Evolutionary conservation across 2,113 vertebrate genomes (phyloP).

Genomic region (Brachionichthys hirsutus): DNA sequence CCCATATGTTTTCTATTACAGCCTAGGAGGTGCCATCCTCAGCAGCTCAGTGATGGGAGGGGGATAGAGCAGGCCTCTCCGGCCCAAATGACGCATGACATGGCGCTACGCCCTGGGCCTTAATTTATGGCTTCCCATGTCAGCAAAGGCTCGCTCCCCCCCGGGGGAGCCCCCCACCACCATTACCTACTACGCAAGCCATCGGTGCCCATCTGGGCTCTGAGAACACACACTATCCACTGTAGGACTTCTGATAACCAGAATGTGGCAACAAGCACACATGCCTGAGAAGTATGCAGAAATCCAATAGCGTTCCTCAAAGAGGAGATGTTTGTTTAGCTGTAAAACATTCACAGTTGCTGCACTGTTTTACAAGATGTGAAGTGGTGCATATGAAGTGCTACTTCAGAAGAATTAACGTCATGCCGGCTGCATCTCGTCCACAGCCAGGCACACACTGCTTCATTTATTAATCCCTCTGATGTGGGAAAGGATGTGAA

Average conservation of each 20-base stretch:
- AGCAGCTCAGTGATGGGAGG: conserved; percentile 61
- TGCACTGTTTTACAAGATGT: conserved; percentile 44
- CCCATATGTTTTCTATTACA: conserved; percentile 79
- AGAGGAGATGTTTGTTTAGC: conserved; percentile 44
- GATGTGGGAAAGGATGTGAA: conserved; percentile 74
- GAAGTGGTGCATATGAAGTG: conserved; percentile 49
- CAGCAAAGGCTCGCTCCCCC: conserved; percentile 70
- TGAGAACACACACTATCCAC: conserved; percentile 28
- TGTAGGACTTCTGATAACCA: conserved; percentile 38
- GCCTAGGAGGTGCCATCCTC: conserved; percentile 78
- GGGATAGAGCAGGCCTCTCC: conserved; percentile 73
- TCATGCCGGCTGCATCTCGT: conserved; percentile 51
- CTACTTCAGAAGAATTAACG: conserved; percentile 65
- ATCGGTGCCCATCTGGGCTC: conserved; percentile 34
- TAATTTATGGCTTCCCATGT: conserved; percentile 84
- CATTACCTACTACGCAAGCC: conserved; percentile 44
- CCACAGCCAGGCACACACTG: conserved; percentile 56
- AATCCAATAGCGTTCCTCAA: conserved; percentile 49
- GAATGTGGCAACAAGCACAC: conserved; percentile 37
- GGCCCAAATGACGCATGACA: conserved; percentile 78
- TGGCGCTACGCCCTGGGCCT: conserved; percentile 66
- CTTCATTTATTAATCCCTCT: conserved; percentile 64
- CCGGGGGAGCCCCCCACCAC: conserved; percentile 59
- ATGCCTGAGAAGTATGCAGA: conserved; percentile 37
- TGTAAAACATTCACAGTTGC: conserved; percentile 39